Conservation (phyloP, 1,140 invertebrate species). For the Trichogramma pretiosum region DNA sequence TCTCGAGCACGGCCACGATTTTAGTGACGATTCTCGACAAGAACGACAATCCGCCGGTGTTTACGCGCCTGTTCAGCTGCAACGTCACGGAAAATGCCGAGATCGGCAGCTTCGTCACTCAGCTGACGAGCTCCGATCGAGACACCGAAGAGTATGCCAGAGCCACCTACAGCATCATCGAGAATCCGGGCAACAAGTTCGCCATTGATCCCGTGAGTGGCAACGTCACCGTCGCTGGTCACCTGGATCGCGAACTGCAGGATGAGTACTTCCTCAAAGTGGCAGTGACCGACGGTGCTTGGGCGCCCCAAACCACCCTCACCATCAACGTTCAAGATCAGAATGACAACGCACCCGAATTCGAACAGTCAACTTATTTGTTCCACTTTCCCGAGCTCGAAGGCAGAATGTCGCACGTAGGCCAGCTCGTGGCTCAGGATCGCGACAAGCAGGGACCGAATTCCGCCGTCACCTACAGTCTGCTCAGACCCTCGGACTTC, state of each 20-base stretch:
- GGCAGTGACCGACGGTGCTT: conserved; percentile 77
- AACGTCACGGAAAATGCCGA: conserved; percentile 94
- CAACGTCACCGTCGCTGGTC: conserved; percentile 80
- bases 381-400: conserved; percentile 86
- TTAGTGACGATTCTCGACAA: conserved; percentile 78
- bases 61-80: conserved; percentile 83
- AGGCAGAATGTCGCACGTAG: conserved; percentile 68
- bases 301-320: conserved; percentile 77
- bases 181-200: conserved; percentile 84
- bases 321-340: conserved; percentile 91
- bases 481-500: conserved; percentile 81
- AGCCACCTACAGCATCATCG: conserved; percentile 78
- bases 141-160: conserved; percentile 83
- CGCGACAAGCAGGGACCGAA: conserved; percentile 89
- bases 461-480: conserved; percentile 82
- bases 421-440: conserved; percentile 80
- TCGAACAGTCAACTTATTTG: conserved; percentile 76
- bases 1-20: conserved; percentile 78
- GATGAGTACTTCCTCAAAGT: conserved; percentile 87
- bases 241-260: conserved; percentile 78
- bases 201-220: conserved; percentile 78
- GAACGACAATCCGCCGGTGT: conserved; percentile 91
- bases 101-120: conserved; percentile 84
- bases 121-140: conserved; percentile 81
- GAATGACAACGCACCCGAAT: conserved; percentile 89